Conservation (phyloP, 2,888 invertebrate species). For the Lasioglossum zephyrum region DNA sequence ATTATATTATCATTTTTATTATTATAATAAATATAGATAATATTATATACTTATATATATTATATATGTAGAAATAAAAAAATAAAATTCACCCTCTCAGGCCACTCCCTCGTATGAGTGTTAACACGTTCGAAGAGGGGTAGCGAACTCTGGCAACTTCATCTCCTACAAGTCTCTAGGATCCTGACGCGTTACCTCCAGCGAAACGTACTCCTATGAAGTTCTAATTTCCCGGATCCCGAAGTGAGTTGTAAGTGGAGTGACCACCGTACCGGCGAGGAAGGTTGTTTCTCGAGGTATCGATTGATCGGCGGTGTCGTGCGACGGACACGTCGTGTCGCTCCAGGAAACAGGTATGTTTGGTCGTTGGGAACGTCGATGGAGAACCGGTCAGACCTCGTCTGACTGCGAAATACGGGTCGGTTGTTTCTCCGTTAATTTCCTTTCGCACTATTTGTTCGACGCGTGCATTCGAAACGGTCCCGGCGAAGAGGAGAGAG, state of each 20-base stretch:
- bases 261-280: neutral
- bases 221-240: constrained; percentile 5
- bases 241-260: neutral
- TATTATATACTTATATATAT: too few species aligned
- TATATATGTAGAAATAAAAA: too few species aligned
- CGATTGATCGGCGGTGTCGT: constrained; percentile 11
- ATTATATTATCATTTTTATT: too few species aligned
- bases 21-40: too few species aligned
- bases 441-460: constrained; percentile 49
- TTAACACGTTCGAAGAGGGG: neutral
- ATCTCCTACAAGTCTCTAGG: neutral
- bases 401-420: constrained; percentile 37
- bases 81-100: too few species aligned
- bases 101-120: too few species aligned
- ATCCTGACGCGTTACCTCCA: neutral
- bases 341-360: constrained; percentile 26
- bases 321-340: neutral
- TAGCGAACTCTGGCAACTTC: neutral
- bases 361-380: constrained; percentile 17
- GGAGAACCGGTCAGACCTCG: neutral
- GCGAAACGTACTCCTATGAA: neutral
- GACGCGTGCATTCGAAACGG: constrained; percentile 23
- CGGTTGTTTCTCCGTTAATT: constrained; percentile 57
- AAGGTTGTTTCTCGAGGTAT: neutral
- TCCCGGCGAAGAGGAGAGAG: neutral